Conservation (phyloP, 2,113 vertebrate genomes). For the Irena cyanogastra region DNA sequence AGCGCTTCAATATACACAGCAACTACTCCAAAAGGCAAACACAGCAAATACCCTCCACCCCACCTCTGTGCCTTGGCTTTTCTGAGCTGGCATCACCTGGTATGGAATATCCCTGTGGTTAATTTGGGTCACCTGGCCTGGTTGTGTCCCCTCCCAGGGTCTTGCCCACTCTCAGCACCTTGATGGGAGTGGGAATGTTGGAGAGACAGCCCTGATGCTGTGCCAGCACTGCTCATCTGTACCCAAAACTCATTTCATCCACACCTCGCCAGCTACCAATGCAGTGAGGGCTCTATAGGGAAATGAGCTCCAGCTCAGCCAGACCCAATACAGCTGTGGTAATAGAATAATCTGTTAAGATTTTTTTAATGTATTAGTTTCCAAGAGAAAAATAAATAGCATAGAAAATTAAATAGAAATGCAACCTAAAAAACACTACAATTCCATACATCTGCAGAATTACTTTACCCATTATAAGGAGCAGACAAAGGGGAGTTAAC, state of each 20-base stretch:
- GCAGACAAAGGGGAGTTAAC: rapidly evolving
- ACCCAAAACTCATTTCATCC: not conserved
- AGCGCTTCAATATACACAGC: rapidly evolving
- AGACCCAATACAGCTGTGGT: not conserved
- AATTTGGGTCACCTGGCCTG: not conserved
- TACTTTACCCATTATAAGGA: not conserved
- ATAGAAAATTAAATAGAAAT: not conserved
- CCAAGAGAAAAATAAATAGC: not conserved
- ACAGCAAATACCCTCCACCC: rapidly evolving
- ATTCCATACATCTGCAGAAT: not conserved
- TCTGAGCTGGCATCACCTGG: not conserved
- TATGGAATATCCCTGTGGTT: not conserved
- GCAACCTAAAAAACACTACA: not conserved
- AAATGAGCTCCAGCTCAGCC: not conserved
- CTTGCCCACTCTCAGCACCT: not conserved
- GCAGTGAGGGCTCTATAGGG: not conserved
- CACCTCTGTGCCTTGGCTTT: not conserved
- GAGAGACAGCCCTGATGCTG: not conserved
- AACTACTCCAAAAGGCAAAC: not conserved
- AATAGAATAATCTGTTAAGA: not conserved
- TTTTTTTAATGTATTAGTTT: not conserved
- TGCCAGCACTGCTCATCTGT: not conserved
- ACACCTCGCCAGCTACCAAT: not conserved
- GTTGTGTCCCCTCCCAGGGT: not conserved
- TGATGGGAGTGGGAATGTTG: not conserved